These are phyloP conservation scores for Shargacucullia verbasci DNA, from an alignment of 2,888 invertebrate species.

Conservation along the genomic window DNA sequence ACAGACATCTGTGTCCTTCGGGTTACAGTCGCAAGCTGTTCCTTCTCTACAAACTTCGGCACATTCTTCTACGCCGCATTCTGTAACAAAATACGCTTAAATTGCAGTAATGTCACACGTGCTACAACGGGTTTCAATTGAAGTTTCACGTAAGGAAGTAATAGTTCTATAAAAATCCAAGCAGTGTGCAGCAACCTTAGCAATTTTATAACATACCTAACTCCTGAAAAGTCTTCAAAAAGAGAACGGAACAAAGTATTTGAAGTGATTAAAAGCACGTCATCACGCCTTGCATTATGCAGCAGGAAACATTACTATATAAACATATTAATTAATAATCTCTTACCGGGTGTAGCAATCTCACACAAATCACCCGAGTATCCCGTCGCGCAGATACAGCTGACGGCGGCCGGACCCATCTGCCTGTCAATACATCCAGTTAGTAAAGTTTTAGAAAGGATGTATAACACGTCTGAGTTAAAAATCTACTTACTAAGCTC, in stretches of 20 bases:
- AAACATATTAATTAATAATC: not conserved
- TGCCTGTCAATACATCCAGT: conserved; percentile 83
- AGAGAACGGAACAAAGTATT: no score
- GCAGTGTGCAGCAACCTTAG: no score
- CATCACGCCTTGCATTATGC: no score
- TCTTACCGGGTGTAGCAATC: conserved; percentile 81
- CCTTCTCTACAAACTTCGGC: conserved; percentile 74
- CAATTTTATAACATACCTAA: no score
- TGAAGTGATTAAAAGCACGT: no score
- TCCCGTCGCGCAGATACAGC: conserved; percentile 91
- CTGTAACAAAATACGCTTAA: conserved; percentile 62
- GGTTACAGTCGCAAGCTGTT: conserved; percentile 77
- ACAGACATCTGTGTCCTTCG: conserved; percentile 78
- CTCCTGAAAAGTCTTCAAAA: no score
- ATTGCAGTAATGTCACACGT: conserved; percentile 1
- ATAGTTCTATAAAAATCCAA: no score
- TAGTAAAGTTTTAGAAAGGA: not conserved
- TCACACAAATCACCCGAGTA: conserved; percentile 93
- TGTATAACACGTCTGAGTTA: no score
- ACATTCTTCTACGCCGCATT: conserved; percentile 83
- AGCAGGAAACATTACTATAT: no score
- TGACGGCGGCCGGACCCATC: conserved; percentile 93
- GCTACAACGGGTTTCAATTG: conserved; percentile 1
- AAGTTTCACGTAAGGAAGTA: no score
- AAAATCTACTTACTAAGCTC: no score